Base-by-base conservation (phyloP, 2,113 vertebrate genomes). In the Aramus guarauna region DNA sequence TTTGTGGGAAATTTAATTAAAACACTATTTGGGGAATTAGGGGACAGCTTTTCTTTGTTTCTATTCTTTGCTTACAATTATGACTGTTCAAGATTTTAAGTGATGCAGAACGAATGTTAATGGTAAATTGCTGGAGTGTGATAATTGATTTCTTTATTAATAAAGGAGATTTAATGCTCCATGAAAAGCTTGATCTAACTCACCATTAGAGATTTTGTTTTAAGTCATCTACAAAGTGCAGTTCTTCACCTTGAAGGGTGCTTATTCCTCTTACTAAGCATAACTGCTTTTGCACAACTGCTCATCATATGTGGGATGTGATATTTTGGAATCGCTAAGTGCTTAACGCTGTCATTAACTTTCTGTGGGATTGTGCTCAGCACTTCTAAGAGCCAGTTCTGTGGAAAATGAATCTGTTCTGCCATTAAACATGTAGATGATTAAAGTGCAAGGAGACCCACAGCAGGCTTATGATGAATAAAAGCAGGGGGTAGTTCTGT, bases 61-160 rank as follows among this genome's bases (percentile, higher is more conserved):
- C 68, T 66, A 9, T 76, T 89, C 83, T 95, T 97, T 91, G 59
- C 76, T 95, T 96, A 78, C 4, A 2, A 80, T 96, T 96, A 96
- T 94, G 66, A 80, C 81, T 80, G 58, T 90, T 96, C 93, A 97
- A 63, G 37, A 52, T 85, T 88, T 91, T 55, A 96, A 95, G 78
- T 68, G 85, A 95, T 92, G 90, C 96, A 90, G 94, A 97, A 95
- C 63, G 6, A 96, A 95, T 92, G 86, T 93, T 92, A 97, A 97
- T 95, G 84, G 91, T 92, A 95, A 97, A 96, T 86, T 97, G 78
- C 39, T 97, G 84, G 59, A 96, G 92, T 88, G 84, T 95, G 90
- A 53, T 97, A 97, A 97, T 97, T 96, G 92, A 97, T 95, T 97
- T 92, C 84, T 96, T 92, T 95, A 92, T 97, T 97, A 97, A 97